A percentile compares a stretch with the other conserved stretches of the same genome.
Conservation (phyloP, 1,140 invertebrate species). For the Drosophila subpulchrella region DNA sequence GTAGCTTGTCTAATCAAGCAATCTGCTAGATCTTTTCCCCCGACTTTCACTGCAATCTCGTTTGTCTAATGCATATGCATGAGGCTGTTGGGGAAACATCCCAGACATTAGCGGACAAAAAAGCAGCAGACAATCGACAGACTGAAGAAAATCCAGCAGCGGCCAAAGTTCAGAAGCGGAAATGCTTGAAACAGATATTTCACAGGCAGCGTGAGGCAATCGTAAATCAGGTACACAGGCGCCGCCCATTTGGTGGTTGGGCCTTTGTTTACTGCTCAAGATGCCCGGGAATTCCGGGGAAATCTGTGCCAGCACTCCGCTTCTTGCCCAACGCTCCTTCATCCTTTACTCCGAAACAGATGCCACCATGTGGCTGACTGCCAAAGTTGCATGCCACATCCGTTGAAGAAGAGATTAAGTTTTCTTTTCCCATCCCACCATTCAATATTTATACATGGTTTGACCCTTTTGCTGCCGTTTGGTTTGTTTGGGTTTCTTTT, state of each 20-base stretch:
- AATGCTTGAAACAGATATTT: conserved; percentile 42
- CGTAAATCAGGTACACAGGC: conserved; percentile 53
- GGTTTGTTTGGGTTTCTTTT: conserved; percentile 31
- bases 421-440: conserved; percentile 15
- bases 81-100: conserved; percentile 30
- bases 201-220: conserved; percentile 26
- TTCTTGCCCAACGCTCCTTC: conserved; percentile 33
- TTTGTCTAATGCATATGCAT: conserved; percentile 58
- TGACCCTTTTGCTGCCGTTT: conserved; percentile 56
- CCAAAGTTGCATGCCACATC: conserved; percentile 30
- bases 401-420: conserved; percentile 43
- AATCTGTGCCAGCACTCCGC: conserved; percentile 43
- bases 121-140: conserved; percentile 22
- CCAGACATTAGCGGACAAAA: conserved; percentile 17
- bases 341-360: conserved; percentile 41
- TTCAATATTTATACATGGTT: conserved; percentile 35
- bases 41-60: conserved; percentile 53
- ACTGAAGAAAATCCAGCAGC: conserved; percentile 5
- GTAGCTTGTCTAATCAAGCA: conserved; percentile 39
- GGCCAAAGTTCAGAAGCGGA: conserved; percentile 45
- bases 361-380: conserved; percentile 63
- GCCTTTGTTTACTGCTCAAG: conserved; percentile 59
- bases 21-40: conserved; percentile 41
- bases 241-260: conserved; percentile 39
- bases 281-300: conserved; percentile 29